A percentile compares a stretch with the other conserved stretches of the same genome.
Evolutionary conservation across 1,140 invertebrate species (phyloP).

Genomic region (Stegodyphus mimosarum): DNA sequence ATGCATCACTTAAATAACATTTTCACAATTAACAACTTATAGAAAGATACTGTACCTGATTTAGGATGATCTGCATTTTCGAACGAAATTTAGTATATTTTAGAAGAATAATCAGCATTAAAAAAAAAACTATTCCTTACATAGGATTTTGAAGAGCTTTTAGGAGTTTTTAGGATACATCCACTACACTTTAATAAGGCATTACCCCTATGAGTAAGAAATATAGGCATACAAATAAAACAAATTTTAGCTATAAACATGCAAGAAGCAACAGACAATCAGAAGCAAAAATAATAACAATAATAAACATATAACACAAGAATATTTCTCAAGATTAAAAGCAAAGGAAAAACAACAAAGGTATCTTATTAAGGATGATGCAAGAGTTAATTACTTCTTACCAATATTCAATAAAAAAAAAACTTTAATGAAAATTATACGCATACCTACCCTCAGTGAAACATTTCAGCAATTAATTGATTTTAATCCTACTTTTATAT

Average conservation of each 20-base stretch:
- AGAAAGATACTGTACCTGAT: too few species aligned
- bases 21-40: too few species aligned
- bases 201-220: slow-evolving; percentile 40
- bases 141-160: neutral
- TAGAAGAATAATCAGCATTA: slow-evolving; percentile 26
- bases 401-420: too few species aligned
- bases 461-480: too few species aligned
- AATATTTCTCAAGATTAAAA: neutral
- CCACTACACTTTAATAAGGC: slow-evolving; percentile 50
- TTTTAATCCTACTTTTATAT: too few species aligned
- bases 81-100: slow-evolving; percentile 15
- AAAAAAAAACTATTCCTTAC: slow-evolving; percentile 31
- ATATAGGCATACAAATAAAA: neutral
- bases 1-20: too few species aligned
- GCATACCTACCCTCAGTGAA: too few species aligned
- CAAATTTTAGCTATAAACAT: neutral
- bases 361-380: too few species aligned
- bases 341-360: neutral
- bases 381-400: too few species aligned
- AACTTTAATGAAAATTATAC: too few species aligned
- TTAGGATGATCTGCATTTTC: neutral
- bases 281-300: neutral
- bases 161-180: slow-evolving; percentile 24
- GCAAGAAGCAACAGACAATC: neutral
- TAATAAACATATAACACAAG: slow-evolving; percentile 7